A percentile compares a stretch with the other conserved stretches of the same genome.
These are phyloP conservation scores for Diarsia mendica DNA, from an alignment of 2,888 invertebrate species.

Conservation along the genomic window DNA sequence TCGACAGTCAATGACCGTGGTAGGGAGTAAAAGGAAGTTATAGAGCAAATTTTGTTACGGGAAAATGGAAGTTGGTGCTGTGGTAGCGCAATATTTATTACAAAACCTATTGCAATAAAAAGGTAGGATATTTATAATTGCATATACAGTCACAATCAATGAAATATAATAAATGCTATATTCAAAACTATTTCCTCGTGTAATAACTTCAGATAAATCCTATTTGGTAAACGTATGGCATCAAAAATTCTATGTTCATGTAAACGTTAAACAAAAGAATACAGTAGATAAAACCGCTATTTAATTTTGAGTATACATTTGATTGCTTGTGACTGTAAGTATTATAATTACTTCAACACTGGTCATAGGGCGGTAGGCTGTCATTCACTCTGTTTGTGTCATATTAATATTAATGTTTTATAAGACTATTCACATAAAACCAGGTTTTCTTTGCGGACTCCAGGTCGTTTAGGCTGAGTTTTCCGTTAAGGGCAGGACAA, in stretches of 20 bases:
- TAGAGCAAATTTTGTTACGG: not conserved
- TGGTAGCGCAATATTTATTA: conserved; percentile 34
- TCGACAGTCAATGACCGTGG: no score
- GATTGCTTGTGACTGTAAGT: not conserved
- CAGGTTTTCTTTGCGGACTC: not conserved
- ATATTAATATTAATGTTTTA: conserved; percentile 17
- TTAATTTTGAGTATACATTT: not conserved
- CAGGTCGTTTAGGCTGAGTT: not conserved
- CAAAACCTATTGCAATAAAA: not conserved
- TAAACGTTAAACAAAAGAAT: no score
- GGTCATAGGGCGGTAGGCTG: not conserved
- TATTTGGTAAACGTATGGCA: not conserved
- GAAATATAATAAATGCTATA: not conserved
- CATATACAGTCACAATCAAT: not conserved
- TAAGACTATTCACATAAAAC: not conserved
- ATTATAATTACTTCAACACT: conserved; percentile 13
- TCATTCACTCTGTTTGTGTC: conserved; percentile 20
- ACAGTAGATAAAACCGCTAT: not conserved
- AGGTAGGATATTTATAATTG: conserved; percentile 4
- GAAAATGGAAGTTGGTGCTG: conserved; percentile 34
- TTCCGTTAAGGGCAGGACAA: not conserved
- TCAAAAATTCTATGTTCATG: not conserved
- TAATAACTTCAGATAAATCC: not conserved
- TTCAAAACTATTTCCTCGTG: not conserved
- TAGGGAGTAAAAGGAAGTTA: not conserved